Conservation (phyloP, 2,113 vertebrate genomes). For the Ancistrus triradiatus region DNA sequence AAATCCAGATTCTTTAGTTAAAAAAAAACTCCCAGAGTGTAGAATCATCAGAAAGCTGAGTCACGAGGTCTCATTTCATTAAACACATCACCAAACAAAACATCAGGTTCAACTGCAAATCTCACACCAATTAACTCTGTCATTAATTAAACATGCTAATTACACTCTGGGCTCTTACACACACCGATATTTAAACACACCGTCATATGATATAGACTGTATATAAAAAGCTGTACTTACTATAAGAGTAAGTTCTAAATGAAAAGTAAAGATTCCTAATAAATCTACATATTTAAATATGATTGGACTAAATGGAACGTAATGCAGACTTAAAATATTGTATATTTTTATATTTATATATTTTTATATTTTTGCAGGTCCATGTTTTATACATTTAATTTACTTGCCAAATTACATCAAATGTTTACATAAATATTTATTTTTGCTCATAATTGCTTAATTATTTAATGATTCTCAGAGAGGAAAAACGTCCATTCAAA, state of each 20-base stretch:
- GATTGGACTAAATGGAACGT: too few relatives aligned
- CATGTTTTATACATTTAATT: too few relatives aligned
- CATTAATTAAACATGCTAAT: conserved; percentile 74
- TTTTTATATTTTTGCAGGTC: too few relatives aligned
- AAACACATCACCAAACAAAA: conserved; percentile 44
- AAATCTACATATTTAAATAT: neutral
- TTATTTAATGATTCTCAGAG: too few relatives aligned
- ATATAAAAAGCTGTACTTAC: neutral
- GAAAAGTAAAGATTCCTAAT: neutral
- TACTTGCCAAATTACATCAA: too few relatives aligned
- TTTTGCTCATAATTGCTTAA: too few relatives aligned
- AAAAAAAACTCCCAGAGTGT: neutral
- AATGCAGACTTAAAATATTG: too few relatives aligned
- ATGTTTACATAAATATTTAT: too few relatives aligned
- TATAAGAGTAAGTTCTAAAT: too few relatives aligned
- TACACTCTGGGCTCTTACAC: conserved; percentile 9
- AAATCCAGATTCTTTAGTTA: conserved; percentile 16
- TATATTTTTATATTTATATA: too few relatives aligned
- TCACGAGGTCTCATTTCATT: conserved; percentile 59
- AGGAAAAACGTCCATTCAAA: too few relatives aligned
- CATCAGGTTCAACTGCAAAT: neutral
- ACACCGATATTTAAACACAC: neutral
- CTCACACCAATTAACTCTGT: conserved; percentile 62
- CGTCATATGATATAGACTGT: neutral
- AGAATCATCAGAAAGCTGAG: conserved; percentile 2